Percentiles rank a stretch among this genome's conserved stretches.
These are phyloP conservation scores for Helicoverpa assulta DNA, from an alignment of 2,888 invertebrate genomes.

Conservation along the genomic window DNA sequence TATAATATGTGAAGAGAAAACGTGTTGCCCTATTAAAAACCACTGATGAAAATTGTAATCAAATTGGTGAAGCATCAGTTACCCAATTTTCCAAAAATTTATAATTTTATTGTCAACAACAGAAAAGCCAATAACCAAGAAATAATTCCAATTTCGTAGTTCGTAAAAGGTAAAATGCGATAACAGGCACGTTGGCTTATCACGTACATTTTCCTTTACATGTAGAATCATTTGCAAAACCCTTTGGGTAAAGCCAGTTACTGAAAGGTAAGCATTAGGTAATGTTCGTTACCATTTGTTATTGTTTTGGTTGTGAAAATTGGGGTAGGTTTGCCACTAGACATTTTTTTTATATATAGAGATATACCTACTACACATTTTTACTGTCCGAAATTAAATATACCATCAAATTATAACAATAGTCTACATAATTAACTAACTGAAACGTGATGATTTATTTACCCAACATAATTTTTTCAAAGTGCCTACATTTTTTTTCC, in stretches of 20 bases:
- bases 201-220: conserved; percentile 18
- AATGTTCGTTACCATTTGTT: conserved; percentile 19
- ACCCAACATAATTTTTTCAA: neutral
- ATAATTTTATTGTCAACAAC: conserved; percentile 30
- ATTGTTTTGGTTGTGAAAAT: neutral
- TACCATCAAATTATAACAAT: no score
- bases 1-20: no score
- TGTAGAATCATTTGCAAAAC: conserved; percentile 37
- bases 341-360: no score
- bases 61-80: no score
- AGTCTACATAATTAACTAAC: no score
- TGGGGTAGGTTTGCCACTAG: neutral
- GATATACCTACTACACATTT: no score
- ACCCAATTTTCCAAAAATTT: no score
- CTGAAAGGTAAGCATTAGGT: conserved; percentile 12
- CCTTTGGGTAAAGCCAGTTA: conserved; percentile 39
- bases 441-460: no score
- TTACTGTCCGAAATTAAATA: no score
- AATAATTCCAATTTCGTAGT: conserved; percentile 34
- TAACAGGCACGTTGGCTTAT: conserved; percentile 31
- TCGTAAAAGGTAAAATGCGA: conserved; percentile 19
- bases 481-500: neutral
- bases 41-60: no score
- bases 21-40: no score
- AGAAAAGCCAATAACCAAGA: conserved; percentile 21